Conservation (phyloP, 2,888 invertebrate genomes). For the Slavum lentiscoides region DNA sequence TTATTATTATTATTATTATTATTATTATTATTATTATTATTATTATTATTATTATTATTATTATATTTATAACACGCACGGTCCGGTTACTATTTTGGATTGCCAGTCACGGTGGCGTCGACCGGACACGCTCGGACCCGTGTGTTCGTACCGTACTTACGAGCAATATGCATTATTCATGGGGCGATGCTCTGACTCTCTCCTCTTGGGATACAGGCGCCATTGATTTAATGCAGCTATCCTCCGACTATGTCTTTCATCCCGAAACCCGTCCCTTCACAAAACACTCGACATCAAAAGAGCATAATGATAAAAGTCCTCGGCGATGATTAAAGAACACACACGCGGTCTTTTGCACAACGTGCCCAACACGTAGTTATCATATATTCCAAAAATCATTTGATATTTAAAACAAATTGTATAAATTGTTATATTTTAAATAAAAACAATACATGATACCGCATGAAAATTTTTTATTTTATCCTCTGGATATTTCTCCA, state of each 20-base stretch:
- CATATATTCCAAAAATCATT: too few relatives aligned
- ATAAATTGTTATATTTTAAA: too few relatives aligned
- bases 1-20: too few relatives aligned
- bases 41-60: too few relatives aligned
- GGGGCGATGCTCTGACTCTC: not conserved
- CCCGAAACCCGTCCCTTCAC: not conserved
- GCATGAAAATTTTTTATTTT: too few relatives aligned
- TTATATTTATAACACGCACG: not conserved
- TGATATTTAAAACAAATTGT: too few relatives aligned
- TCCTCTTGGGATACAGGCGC: conserved; percentile 9
- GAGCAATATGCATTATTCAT: conserved; percentile 27
- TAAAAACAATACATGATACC: too few relatives aligned
- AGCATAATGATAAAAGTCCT: not conserved
- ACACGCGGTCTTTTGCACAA: not conserved
- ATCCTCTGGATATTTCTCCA: too few relatives aligned
- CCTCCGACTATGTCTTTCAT: not conserved
- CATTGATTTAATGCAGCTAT: conserved; percentile 16
- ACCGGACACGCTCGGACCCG: conserved; percentile 1
- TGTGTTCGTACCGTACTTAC: not conserved
- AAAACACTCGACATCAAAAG: too few relatives aligned
- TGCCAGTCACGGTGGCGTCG: not conserved
- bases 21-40: too few relatives aligned
- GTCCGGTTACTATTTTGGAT: not conserved
- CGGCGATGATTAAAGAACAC: conserved; percentile 5
- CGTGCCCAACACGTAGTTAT: too few relatives aligned